Evolutionary conservation across 1,140 invertebrate genomes (phyloP).

Genomic region (Scaptomyza graminum): DNA sequence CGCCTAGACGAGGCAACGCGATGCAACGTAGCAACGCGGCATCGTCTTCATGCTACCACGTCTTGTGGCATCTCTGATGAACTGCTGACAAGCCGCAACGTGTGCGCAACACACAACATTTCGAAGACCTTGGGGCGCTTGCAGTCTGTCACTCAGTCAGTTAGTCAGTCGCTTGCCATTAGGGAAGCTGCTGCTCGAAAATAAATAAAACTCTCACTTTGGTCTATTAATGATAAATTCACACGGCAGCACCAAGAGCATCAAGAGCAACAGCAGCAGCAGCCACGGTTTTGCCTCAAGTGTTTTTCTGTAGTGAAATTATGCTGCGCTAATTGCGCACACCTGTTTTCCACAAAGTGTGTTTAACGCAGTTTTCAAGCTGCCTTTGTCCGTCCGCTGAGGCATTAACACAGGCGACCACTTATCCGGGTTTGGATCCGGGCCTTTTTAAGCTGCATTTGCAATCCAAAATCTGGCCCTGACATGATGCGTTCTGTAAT

Average conservation of each 20-base stretch:
- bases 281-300: conserved; percentile 27
- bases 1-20: conserved; percentile 3
- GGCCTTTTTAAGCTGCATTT: too few relatives aligned
- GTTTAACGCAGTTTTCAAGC: conserved; percentile 57
- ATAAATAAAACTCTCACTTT: conserved; percentile 62
- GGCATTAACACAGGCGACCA: conserved; percentile 63
- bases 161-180: conserved; percentile 55
- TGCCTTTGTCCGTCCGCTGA: conserved; percentile 62
- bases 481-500: conserved; percentile 47
- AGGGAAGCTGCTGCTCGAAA: conserved; percentile 34
- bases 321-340: conserved; percentile 72
- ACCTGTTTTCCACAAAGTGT: conserved; percentile 49
- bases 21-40: not conserved
- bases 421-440: not conserved
- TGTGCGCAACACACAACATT: not conserved
- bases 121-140: conserved; percentile 56
- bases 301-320: conserved; percentile 64
- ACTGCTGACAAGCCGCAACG: conserved; percentile 27
- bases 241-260: conserved; percentile 41
- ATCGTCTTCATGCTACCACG: not conserved
- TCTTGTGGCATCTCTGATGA: conserved; percentile 29
- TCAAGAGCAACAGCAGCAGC: conserved; percentile 8
- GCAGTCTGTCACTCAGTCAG: conserved; percentile 4
- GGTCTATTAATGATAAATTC: conserved; percentile 78
- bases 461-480: conserved; percentile 30